Conservation (phyloP, 2,113 vertebrate genomes). For the Heteronetta atricapilla region DNA sequence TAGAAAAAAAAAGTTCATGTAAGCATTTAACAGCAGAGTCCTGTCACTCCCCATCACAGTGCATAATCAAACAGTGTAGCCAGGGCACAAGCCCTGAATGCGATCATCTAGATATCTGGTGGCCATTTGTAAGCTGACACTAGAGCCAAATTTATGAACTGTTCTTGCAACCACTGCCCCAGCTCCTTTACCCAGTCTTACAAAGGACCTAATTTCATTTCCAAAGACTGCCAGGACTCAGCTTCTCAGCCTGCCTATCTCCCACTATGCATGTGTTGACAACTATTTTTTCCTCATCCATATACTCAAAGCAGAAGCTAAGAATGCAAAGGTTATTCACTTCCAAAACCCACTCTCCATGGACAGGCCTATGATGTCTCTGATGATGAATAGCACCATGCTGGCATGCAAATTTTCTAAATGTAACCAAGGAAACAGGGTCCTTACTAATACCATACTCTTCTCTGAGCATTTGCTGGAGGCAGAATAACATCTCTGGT, state of each 20-base stretch:
- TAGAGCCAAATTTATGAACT: background rate
- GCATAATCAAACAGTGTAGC: background rate
- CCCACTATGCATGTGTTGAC: background rate
- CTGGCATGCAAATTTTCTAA: constrained; percentile 55
- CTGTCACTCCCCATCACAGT: background rate
- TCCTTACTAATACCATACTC: background rate
- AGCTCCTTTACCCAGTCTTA: background rate
- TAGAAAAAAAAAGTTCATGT: background rate
- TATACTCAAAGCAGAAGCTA: constrained; percentile 19
- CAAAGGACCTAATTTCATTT: background rate
- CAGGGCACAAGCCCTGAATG: background rate
- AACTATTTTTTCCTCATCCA: background rate
- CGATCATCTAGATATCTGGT: background rate
- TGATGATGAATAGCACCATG: constrained; percentile 19
- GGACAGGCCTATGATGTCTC: background rate
- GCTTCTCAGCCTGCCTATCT: background rate
- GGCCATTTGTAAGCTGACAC: background rate
- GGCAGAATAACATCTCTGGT: constrained; percentile 9
- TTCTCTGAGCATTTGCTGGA: constrained; percentile 40
- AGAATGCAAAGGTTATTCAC: constrained; percentile 36
- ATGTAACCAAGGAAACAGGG: constrained; percentile 62
- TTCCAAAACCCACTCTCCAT: constrained; percentile 16
- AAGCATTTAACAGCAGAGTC: background rate
- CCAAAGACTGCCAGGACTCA: background rate
- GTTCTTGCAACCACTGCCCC: background rate